Conservation (phyloP, 2,888 invertebrate species). For the Limnephilus lunatus region DNA sequence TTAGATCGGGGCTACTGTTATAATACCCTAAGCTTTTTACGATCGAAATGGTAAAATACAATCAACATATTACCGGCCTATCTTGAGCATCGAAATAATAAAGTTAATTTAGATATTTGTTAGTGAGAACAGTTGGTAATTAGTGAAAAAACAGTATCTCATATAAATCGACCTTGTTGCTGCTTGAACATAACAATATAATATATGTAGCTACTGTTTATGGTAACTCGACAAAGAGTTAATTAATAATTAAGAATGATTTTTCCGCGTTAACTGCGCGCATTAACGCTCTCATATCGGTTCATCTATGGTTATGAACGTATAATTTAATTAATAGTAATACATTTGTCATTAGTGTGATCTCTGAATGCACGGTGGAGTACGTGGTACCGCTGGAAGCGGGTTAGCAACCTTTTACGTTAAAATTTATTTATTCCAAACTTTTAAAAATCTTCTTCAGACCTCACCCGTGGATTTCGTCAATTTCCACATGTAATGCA, state of each 20-base stretch:
- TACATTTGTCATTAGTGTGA: conserved; percentile 49
- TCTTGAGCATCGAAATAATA: background rate
- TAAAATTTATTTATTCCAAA: background rate
- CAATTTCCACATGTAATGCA: no score
- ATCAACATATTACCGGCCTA: background rate
- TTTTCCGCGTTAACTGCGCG: conserved; percentile 29
- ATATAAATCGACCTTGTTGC: background rate
- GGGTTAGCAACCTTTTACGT: background rate
- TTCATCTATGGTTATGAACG: conserved; percentile 16
- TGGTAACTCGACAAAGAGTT: background rate
- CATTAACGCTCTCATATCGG: conserved; percentile 21
- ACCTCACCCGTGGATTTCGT: no score
- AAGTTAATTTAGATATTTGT: background rate
- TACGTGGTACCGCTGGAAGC: background rate
- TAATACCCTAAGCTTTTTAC: background rate
- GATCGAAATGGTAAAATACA: background rate
- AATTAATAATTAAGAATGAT: background rate
- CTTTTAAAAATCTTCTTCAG: no score
- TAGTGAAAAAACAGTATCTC: background rate
- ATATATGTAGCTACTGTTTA: background rate
- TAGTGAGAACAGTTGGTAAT: background rate
- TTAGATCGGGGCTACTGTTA: background rate
- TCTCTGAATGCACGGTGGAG: background rate
- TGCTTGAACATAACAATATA: background rate
- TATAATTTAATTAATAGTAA: conserved; percentile 36